A percentile compares a stretch with the other conserved stretches of the same genome.
Evolutionary conservation across 1,140 invertebrate genomes (phyloP).

Genomic region (Homalodisca vitripennis): DNA sequence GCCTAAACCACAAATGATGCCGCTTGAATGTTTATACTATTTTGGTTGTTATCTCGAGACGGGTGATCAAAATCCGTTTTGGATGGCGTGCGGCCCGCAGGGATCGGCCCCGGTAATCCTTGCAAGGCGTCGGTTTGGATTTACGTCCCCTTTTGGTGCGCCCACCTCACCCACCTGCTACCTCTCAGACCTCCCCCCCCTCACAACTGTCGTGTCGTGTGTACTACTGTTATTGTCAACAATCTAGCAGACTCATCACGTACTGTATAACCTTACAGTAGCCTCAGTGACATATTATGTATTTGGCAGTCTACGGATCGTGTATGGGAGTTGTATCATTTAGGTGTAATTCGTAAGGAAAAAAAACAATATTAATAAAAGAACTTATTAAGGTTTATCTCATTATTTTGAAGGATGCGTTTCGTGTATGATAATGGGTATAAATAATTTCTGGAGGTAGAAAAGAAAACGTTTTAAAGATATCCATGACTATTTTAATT

Average conservation of each 20-base stretch:
- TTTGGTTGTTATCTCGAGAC: constrained; percentile 14
- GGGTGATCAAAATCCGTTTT: constrained; percentile 31
- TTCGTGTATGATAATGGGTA: too few species aligned
- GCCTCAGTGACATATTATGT: too few species aligned
- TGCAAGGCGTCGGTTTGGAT: constrained; percentile 26
- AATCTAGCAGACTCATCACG: constrained; percentile 7
- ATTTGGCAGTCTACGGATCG: too few species aligned
- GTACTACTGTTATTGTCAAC: not conserved
- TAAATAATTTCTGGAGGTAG: too few species aligned
- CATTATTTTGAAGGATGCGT: too few species aligned
- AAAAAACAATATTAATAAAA: too few species aligned
- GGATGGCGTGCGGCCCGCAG: not conserved
- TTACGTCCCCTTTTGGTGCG: constrained; percentile 27
- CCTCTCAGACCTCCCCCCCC: constrained; percentile 21
- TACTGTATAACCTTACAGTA: too few species aligned
- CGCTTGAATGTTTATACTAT: constrained; percentile 17
- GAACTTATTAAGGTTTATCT: too few species aligned
- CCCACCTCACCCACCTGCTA: constrained; percentile 26
- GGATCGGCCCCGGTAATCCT: constrained; percentile 20
- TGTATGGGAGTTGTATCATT: too few species aligned
- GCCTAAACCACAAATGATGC: constrained; percentile 9
- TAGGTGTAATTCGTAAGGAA: too few species aligned
- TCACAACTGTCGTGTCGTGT: not conserved
- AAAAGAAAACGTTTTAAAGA: too few species aligned
- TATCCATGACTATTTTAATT: too few species aligned